Conservation (phyloP, 1,140 invertebrate genomes). For the Sycophaga agraensis region DNA sequence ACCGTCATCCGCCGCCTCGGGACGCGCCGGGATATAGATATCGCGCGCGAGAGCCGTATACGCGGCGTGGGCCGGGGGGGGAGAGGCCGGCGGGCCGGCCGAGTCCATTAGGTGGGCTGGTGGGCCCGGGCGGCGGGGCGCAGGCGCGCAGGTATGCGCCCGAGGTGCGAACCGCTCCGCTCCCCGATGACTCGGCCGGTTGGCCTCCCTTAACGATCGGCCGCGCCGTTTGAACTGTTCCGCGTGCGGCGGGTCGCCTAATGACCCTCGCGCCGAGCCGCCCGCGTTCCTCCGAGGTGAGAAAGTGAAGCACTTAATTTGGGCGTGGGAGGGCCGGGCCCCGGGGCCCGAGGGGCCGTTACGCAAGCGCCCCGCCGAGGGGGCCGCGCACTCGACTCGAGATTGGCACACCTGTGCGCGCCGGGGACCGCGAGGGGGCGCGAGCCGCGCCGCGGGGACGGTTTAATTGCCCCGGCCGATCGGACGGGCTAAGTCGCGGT, state of each 20-base stretch:
- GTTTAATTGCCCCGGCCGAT: too few relatives aligned
- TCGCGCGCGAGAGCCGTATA: too few relatives aligned
- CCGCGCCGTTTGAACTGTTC: conserved; percentile 16
- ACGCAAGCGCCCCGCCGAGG: too few relatives aligned
- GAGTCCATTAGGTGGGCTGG: neutral
- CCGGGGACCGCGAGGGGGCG: neutral
- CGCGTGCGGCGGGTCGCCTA: too few relatives aligned
- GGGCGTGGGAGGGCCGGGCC: neutral
- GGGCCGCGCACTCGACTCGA: neutral
- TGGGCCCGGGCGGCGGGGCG: neutral
- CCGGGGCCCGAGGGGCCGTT: too few relatives aligned
- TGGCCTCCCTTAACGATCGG: neutral
- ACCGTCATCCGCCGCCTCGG: too few relatives aligned
- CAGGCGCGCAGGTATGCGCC: neutral
- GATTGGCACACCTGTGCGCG: neutral
- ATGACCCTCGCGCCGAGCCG: neutral
- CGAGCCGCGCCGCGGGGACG: too few relatives aligned
- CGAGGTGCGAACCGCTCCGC: conserved; percentile 39
- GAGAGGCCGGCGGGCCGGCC: neutral
- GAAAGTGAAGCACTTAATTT: conserved; percentile 46
- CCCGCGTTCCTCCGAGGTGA: conserved; percentile 2
- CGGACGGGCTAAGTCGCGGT: too few relatives aligned
- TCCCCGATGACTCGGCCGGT: conserved; percentile 26
- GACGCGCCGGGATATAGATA: too few relatives aligned
- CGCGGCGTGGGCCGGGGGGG: neutral